Percentiles rank a stretch among this genome's conserved stretches.
phyloP scores from a whole-genome alignment of 2,797 vertebrate genomes.

The Girardinus metallicus region DNA sequence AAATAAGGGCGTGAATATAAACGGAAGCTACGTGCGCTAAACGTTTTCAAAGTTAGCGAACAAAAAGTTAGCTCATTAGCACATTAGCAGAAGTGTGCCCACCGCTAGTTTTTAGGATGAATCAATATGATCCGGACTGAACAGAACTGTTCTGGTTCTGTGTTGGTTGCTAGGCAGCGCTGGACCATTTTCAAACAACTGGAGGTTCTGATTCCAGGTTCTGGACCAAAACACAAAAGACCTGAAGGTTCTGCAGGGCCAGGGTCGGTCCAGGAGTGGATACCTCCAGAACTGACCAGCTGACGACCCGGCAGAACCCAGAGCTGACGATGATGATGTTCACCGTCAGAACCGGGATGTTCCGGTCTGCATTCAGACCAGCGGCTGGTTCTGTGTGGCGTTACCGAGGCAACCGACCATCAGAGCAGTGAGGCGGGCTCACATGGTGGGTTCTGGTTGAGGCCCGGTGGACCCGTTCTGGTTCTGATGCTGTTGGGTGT shows the following conservation, averaged over 20 bases:
- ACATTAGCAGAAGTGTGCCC: too few relatives aligned
- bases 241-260: not conserved
- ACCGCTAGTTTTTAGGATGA: not conserved
- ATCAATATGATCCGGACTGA: not conserved
- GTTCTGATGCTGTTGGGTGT: not conserved
- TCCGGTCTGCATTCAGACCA: not conserved
- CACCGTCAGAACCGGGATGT: too few relatives aligned
- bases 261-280: too few relatives aligned
- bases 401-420: not conserved
- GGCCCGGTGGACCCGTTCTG: not conserved
- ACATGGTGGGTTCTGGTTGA: not conserved
- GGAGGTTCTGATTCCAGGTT: not conserved
- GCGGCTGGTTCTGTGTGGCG: not conserved
- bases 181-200: not conserved
- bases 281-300: too few relatives aligned
- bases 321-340: not conserved
- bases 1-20: too few relatives aligned
- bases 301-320: too few relatives aligned
- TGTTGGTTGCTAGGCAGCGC: too few relatives aligned
- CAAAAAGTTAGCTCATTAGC: too few relatives aligned
- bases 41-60: too few relatives aligned
- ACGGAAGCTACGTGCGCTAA: too few relatives aligned
- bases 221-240: not conserved
- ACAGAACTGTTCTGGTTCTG: not conserved
- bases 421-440: not conserved